A percentile compares a stretch with the other conserved stretches of the same genome.
Conservation (phyloP, 2,888 invertebrate genomes). For the Lysandra coridon region DNA sequence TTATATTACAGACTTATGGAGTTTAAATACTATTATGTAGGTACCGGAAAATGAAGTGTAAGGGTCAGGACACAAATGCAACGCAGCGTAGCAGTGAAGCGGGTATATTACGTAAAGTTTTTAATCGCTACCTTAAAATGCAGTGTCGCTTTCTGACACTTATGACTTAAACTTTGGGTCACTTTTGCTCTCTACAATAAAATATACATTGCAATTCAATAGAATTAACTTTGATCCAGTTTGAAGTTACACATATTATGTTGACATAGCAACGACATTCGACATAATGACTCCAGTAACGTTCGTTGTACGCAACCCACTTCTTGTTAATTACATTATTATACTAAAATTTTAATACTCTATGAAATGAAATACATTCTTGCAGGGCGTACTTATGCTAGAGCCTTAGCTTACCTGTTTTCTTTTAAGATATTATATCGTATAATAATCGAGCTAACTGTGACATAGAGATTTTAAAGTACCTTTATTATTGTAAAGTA, state of each 20-base stretch:
- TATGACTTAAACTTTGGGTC: neutral
- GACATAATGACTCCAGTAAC: conserved; percentile 40
- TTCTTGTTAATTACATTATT: conserved; percentile 43
- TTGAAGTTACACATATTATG: neutral
- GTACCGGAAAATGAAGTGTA: neutral
- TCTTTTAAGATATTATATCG: conserved; percentile 50
- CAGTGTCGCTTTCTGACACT: neutral
- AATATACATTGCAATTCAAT: conserved; percentile 18
- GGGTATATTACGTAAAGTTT: too few species aligned
- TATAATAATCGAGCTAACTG: conserved; percentile 48
- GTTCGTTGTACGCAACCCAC: conserved; percentile 74
- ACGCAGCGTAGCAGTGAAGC: neutral
- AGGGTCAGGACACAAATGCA: neutral
- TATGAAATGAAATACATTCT: conserved; percentile 71
- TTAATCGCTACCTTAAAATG: neutral
- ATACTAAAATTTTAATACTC: conserved; percentile 48
- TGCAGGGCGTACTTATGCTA: conserved; percentile 58
- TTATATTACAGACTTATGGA: neutral
- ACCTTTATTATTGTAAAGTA: too few species aligned
- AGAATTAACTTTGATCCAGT: conserved; percentile 10
- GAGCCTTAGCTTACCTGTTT: conserved; percentile 67
- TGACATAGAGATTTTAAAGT: conserved; percentile 44
- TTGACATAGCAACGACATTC: conserved; percentile 21
- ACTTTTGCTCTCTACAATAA: neutral
- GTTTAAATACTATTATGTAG: neutral